phyloP scores from a whole-genome alignment of 2,797 vertebrate species.

The Sciaenops ocellatus region DNA sequence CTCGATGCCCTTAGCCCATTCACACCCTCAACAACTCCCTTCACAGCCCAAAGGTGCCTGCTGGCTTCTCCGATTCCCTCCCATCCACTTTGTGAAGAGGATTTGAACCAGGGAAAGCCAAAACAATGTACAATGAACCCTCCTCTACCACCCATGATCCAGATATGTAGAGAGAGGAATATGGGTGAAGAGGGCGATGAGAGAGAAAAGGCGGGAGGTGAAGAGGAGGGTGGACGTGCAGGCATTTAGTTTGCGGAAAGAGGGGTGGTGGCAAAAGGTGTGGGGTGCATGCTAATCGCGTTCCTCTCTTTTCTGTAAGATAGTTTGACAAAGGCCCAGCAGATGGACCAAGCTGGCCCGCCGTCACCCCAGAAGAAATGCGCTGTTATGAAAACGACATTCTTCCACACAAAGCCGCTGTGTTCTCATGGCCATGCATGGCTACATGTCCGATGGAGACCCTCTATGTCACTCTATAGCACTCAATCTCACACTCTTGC shows the following conservation, averaged over 20 bases:
- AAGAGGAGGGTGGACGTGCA: conserved; percentile 51
- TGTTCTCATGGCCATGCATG: conserved; percentile 80
- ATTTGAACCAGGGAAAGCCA: conserved; percentile 76
- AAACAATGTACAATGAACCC: conserved; percentile 77
- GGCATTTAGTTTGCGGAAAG: conserved; percentile 61
- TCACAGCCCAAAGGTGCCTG: conserved; percentile 71
- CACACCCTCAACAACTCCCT: conserved; percentile 66
- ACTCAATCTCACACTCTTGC: conserved; percentile 65
- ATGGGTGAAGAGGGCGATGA: conserved; percentile 69
- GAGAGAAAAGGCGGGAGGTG: conserved; percentile 55
- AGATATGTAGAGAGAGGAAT: conserved; percentile 76
- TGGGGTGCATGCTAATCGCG: conserved; percentile 83
- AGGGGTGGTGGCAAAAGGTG: conserved; percentile 76
- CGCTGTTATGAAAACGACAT: conserved; percentile 87
- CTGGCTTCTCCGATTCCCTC: conserved; percentile 66
- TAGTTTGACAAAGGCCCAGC: conserved; percentile 84
- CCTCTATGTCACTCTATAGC: conserved; percentile 65
- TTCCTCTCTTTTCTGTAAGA: conserved; percentile 70
- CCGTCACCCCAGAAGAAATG: conserved; percentile 79
- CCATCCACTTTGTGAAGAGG: conserved; percentile 71
- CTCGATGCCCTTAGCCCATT: conserved; percentile 70
- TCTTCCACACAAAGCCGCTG: conserved; percentile 85
- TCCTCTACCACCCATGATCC: conserved; percentile 75
- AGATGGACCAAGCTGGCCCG: conserved; percentile 80
- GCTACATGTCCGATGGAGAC: conserved; percentile 73